Base-by-base conservation (phyloP, 2,888 invertebrate species). In the Helicoverpa assulta region DNA sequence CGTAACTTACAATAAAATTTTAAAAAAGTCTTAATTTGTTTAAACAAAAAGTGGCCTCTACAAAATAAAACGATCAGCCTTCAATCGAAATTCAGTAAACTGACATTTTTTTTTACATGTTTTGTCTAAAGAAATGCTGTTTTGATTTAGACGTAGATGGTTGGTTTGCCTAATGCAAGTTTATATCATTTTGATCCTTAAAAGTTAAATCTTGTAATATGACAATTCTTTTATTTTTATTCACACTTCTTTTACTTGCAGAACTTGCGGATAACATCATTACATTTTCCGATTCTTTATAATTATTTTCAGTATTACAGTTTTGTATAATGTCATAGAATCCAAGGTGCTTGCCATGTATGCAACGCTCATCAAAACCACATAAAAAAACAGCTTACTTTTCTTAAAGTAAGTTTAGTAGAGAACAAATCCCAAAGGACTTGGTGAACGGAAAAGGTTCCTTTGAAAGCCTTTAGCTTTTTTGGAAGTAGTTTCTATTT, bases 371-470 rank as follows among this genome's bases (percentile, higher is more conserved):
- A 21, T 8, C 21, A 19, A 52, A 4, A 21, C 14, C 12, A 12
- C 52, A 52, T 2, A 52, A 21, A 12, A 12, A 55, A 55, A 37
- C 55, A 55, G 3, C 55, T 55, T 7, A 55, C 16, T 55, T n/a
- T 7, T 55, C 55, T 55, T 5, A 55, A 5, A 47, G 47, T 47
- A 37, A 37, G 5, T 55, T 19, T 37, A 1, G 8, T 37, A 18
- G 55, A 47, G 37, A n/a, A 37, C 55, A 12, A 16, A 66, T 78
- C 72, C 76, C 78, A 76, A 14, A 76, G 57, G 16, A 78, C 78
- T 50, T 79, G 79, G 60, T 79, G 50, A 33, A 74, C 59, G 16
- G 66, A 70, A 70, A 79, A 69, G 19, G 79, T 76, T 53, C 76
- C 79, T 26, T 50, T 72, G 51, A 76, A 79, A 2, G 72, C 64